Percentiles rank a stretch among this genome's conserved stretches.
These are phyloP conservation scores for Drosophila prolongata DNA, from an alignment of 2,888 invertebrate species.

Conservation along the genomic window DNA sequence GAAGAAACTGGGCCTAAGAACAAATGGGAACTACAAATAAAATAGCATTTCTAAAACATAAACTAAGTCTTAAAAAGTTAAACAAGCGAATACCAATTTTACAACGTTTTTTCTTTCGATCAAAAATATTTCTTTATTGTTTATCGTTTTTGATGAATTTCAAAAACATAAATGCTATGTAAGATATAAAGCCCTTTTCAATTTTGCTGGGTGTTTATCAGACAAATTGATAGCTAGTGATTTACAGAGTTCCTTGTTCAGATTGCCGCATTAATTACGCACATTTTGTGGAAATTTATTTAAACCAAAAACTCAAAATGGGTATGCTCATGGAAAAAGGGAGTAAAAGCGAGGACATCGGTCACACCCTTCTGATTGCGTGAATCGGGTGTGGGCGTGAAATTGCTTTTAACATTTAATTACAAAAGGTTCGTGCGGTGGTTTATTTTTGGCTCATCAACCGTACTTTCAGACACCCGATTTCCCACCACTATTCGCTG, in stretches of 20 bases:
- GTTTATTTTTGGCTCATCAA: conserved; percentile 41
- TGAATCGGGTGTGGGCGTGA: conserved; percentile 43
- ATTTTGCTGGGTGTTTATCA: not conserved
- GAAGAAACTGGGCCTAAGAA: not conserved
- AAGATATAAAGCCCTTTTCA: not conserved
- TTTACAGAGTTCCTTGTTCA: conserved; percentile 51
- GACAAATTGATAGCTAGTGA: conserved; percentile 43
- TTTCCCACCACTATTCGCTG: conserved; percentile 7
- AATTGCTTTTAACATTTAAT: conserved; percentile 63
- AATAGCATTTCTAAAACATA: no score
- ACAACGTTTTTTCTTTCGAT: no score
- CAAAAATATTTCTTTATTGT: no score
- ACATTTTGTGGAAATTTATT: conserved; percentile 73
- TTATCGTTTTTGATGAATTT: no score
- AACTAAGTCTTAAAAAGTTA: no score
- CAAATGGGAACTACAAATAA: no score
- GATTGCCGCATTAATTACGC: conserved; percentile 69
- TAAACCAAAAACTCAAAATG: conserved; percentile 42
- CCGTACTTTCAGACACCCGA: conserved; percentile 24
- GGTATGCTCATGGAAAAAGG: not conserved
- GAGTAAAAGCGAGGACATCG: not conserved
- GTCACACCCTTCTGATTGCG: conserved; percentile 17
- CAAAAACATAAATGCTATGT: not conserved
- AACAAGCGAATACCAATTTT: no score
- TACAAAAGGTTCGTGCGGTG: conserved; percentile 47